Base-by-base conservation (phyloP, 2,888 invertebrate genomes). In the Cyclophora punctaria region DNA sequence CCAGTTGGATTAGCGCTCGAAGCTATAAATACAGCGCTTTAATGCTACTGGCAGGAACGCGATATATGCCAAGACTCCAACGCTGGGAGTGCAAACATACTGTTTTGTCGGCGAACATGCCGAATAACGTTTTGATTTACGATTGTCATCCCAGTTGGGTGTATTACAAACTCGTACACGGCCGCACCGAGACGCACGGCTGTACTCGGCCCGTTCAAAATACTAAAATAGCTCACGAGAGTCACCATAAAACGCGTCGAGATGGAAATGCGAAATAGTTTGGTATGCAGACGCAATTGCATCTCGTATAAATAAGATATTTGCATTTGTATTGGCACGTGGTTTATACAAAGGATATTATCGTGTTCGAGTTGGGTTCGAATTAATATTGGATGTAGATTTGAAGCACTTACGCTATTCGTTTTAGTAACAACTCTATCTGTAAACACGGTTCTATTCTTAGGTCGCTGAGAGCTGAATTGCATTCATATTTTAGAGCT, bases 1-100 rank as follows among this genome's bases (percentile, higher is more conserved):
- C 51, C 65, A 62, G 52, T 55, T 56, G 67, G 67, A 67, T 69
- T 71, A 70, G 66, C 57, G 50, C 60, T 65, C 59, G 63, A 62
- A 62, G 64, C 75, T 73, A 80, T 80, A 80, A 80, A 80, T 80
- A 79, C 67, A 55, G 57, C 53, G 57, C 59, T 56, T 65, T 76
- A 76, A 78, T 75, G 72, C 73, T 56, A 57, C 61, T 69, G 78
- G 74, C 73, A 68, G 59, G 61, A 57, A 59, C 64, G 58, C 64
- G 59, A 55, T 51, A 56, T 56, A 52, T 49, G 53, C 51, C 54
- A 51, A 56, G 60, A 57, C 48, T 54, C 50, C 51, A 55, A 50
- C 53, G 46, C 49, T 58, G 56, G 46, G 51, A 54, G 54, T 53
- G 53, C 59, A 55, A 60, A 62, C 62, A 58, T 50, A 50, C 57